Percentiles rank a stretch among this genome's conserved stretches.
Evolutionary conservation across 2,797 vertebrate genomes (phyloP).

Genomic region (Molossus alvarezi): DNA sequence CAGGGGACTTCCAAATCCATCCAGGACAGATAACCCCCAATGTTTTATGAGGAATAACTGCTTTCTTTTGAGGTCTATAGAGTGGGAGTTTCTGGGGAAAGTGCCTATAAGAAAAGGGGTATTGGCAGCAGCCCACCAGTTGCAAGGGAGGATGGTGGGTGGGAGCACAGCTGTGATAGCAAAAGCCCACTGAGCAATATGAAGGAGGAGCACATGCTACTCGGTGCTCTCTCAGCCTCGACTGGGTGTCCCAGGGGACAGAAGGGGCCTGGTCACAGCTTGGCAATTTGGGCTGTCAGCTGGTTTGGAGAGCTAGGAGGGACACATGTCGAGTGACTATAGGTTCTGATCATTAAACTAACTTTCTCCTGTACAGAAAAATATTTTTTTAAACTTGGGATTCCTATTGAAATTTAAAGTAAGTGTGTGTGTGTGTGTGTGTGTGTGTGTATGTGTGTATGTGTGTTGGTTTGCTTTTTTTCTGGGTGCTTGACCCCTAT

Average conservation of each 20-base stretch:
- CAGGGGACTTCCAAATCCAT: neutral
- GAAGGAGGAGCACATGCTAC: fast-evolving
- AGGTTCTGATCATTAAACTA: neutral
- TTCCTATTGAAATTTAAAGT: neutral
- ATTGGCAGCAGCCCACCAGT: fast-evolving
- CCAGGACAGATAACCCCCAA: neutral
- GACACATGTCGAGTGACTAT: neutral
- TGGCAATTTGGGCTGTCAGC: no score
- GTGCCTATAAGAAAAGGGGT: neutral
- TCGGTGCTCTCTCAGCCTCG: fast-evolving
- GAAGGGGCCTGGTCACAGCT: neutral
- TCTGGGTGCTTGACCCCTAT: neutral
- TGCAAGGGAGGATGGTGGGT: neutral
- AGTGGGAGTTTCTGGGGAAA: neutral
- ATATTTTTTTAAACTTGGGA: neutral
- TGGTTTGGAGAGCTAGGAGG: neutral
- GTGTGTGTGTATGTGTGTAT: neutral
- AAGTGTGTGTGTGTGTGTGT: neutral
- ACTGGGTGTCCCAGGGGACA: neutral
- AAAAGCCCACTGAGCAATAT: neutral
- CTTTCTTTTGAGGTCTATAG: neutral
- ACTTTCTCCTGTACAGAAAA: neutral
- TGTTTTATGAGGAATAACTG: neutral
- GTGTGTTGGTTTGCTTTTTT: neutral
- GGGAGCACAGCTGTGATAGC: neutral